phyloP scores from a whole-genome alignment of 2,797 vertebrate species.

The Pangasius djambal region DNA sequence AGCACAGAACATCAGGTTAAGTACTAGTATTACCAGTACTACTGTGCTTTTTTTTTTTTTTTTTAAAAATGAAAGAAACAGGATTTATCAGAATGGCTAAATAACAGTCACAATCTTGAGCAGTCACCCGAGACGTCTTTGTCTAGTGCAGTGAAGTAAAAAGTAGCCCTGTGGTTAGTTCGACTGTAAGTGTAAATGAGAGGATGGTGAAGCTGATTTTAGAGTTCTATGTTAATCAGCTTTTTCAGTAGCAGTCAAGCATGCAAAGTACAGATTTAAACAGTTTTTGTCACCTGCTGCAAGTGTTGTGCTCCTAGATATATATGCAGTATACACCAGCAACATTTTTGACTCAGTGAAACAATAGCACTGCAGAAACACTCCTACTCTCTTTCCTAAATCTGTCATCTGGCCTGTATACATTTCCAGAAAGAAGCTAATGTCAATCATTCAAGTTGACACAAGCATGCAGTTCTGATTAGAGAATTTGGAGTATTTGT shows the following conservation, averaged over 20 bases:
- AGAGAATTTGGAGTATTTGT: neutral
- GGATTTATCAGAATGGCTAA: neutral
- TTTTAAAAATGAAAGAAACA: neutral
- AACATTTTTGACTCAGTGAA: neutral
- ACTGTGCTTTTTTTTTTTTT: neutral
- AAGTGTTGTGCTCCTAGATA: too few species aligned
- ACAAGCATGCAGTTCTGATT: neutral
- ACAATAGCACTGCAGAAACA: neutral
- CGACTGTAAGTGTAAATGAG: neutral
- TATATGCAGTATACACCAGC: conserved; percentile 2
- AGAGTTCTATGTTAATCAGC: neutral
- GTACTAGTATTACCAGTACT: neutral
- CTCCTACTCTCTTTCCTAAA: neutral
- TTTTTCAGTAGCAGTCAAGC: neutral
- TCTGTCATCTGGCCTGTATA: neutral
- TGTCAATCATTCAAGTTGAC: neutral
- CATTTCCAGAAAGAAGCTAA: neutral
- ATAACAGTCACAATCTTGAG: neutral
- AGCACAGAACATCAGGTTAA: neutral
- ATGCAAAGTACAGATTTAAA: neutral
- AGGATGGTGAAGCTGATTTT: neutral
- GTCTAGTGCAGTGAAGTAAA: neutral
- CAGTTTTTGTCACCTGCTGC: neutral
- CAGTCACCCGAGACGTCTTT: neutral
- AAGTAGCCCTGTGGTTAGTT: neutral